Evolutionary conservation across 64 coral and sea anemone genomes (phyloP).

Genomic region (Actinia tenebrosa): DNA sequence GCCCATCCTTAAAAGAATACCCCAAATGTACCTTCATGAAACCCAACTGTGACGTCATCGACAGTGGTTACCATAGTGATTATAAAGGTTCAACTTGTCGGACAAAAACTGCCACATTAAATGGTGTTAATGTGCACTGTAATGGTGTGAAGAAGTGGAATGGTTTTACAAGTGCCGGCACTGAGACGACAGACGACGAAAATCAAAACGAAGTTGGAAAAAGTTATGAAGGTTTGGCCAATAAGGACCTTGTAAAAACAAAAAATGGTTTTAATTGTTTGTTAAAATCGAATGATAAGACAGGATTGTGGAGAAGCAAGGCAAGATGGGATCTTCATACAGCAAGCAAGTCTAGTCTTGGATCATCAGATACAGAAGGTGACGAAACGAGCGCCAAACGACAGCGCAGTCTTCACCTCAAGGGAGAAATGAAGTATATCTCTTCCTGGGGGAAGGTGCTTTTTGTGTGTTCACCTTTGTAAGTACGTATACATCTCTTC

Average conservation of each 20-base stretch:
- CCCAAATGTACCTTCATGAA: background rate
- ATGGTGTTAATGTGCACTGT: background rate
- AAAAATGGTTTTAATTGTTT: background rate
- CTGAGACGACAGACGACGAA: background rate
- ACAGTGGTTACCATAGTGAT: background rate
- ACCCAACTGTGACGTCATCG: background rate
- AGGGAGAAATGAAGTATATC: constrained; percentile 77
- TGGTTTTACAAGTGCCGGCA: background rate
- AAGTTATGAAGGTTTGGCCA: background rate
- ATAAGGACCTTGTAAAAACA: background rate
- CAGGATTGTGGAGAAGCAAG: background rate
- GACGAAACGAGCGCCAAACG: background rate
- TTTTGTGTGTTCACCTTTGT: constrained; percentile 83
- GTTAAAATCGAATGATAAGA: background rate
- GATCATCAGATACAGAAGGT: background rate
- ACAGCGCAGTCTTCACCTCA: constrained; percentile 31
- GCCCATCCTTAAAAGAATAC: background rate
- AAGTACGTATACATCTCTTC: constrained; percentile 59
- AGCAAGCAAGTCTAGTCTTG: background rate
- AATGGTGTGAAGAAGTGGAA: background rate
- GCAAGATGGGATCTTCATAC: background rate
- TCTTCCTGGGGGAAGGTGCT: constrained; percentile 54
- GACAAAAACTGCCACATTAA: background rate
- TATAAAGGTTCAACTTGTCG: background rate
- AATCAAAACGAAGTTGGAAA: background rate